These are phyloP conservation scores for Lutra lutra DNA, from an alignment of 2,797 vertebrate genomes.

Conservation along the genomic window DNA sequence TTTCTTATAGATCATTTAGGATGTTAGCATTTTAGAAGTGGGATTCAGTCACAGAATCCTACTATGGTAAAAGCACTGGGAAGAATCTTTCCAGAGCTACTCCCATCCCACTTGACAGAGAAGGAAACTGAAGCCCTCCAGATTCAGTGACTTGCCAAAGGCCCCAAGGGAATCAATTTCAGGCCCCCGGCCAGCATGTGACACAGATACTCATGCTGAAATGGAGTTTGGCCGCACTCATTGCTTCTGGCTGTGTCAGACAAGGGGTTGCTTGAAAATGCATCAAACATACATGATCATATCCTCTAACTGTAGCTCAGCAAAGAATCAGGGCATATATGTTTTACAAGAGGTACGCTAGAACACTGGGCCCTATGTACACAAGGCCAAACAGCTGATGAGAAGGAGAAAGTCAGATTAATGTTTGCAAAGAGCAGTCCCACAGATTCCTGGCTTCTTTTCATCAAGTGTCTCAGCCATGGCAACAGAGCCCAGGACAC, in stretches of 20 bases:
- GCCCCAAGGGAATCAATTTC: background rate
- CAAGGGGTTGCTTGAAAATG: background rate
- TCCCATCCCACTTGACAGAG: background rate
- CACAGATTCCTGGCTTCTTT: background rate
- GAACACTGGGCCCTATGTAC: background rate
- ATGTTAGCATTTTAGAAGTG: background rate
- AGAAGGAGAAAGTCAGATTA: background rate
- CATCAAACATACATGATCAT: background rate
- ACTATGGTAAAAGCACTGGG: background rate
- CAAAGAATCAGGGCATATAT: background rate
- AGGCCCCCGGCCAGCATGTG: background rate
- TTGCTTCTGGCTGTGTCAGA: background rate
- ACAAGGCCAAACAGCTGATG: background rate
- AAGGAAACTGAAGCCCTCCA: background rate
- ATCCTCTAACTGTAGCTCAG: background rate
- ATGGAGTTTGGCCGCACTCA: background rate
- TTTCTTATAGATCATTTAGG: background rate
- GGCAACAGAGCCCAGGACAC: background rate
- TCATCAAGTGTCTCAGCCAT: background rate
- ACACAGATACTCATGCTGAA: background rate
- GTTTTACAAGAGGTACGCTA: background rate
- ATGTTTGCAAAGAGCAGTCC: background rate
- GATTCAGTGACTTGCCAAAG: background rate
- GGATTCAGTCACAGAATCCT: background rate
- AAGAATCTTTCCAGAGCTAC: background rate